Percentiles rank a stretch among this genome's conserved stretches.
Conservation (phyloP, 2,888 invertebrate species). For the Amphipyra berbera region DNA sequence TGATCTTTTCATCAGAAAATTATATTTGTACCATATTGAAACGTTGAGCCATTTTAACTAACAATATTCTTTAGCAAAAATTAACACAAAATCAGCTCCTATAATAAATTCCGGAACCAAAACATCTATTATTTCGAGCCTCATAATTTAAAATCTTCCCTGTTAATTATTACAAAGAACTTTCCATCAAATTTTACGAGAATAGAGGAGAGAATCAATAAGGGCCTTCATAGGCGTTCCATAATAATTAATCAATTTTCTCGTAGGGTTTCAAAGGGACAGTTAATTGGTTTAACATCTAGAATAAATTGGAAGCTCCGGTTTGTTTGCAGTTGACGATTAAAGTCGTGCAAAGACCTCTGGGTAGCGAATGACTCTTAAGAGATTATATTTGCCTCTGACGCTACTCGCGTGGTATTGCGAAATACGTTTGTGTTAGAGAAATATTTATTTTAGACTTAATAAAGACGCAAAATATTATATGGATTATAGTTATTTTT, state of each 20-base stretch:
- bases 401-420: background rate
- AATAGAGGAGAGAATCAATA: slow-evolving; percentile 8
- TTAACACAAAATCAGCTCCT: background rate
- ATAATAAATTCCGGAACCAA: slow-evolving; percentile 3
- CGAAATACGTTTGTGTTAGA: too few relatives aligned
- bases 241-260: slow-evolving; percentile 40
- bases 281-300: slow-evolving; percentile 47
- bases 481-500: too few relatives aligned
- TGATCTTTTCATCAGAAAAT: too few relatives aligned
- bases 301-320: slow-evolving; percentile 31
- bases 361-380: background rate
- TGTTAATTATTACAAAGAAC: slow-evolving; percentile 3
- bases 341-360: slow-evolving; percentile 21
- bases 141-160: slow-evolving; percentile 8
- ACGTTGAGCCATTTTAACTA: too few relatives aligned
- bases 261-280: slow-evolving; percentile 15
- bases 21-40: too few relatives aligned
- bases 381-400: slow-evolving; percentile 1
- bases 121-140: slow-evolving; percentile 11
- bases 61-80: too few relatives aligned
- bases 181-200: slow-evolving; percentile 6
- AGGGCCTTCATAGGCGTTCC: slow-evolving; percentile 14
- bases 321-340: slow-evolving; percentile 24
- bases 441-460: too few relatives aligned
- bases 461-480: too few relatives aligned